These are phyloP conservation scores for Zeugodacus cucurbitae DNA, from an alignment of 1,140 invertebrate species.

Conservation along the genomic window DNA sequence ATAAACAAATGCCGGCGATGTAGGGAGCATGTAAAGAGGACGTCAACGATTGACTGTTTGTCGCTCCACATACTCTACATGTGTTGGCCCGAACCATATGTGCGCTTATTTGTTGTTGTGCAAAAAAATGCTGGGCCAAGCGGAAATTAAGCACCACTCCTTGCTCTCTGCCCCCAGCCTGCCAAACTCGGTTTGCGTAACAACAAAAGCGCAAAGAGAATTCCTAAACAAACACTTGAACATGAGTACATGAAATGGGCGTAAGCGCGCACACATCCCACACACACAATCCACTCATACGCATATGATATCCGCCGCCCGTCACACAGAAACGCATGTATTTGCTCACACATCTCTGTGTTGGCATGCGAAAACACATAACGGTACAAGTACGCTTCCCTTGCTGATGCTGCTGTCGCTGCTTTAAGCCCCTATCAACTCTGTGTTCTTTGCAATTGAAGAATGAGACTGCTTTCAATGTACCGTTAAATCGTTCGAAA, in stretches of 20 bases:
- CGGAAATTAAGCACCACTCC: slow-evolving; percentile 26
- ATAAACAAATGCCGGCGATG: background rate
- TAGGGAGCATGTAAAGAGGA: background rate
- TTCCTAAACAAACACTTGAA: slow-evolving; percentile 25
- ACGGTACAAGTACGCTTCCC: background rate
- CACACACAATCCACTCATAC: background rate
- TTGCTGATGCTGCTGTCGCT: background rate
- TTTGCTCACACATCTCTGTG: background rate
- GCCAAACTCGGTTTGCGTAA: background rate
- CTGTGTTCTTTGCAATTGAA: background rate
- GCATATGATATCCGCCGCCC: background rate
- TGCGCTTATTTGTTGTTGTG: background rate
- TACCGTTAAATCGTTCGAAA: slow-evolving; percentile 24
- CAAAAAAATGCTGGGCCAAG: slow-evolving; percentile 23
- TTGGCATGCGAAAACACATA: background rate
- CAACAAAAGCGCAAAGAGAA: slow-evolving; percentile 10
- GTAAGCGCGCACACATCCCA: no score
- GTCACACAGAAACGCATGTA: background rate
- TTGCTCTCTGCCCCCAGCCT: background rate
- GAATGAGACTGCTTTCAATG: background rate
- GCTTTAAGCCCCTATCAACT: background rate
- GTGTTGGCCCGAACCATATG: background rate
- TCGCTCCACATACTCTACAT: background rate
- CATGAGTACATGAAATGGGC: slow-evolving; percentile 27
- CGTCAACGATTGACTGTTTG: background rate